Conservation (phyloP, 2,113 vertebrate genomes). For the Gadus chalcogrammus region DNA sequence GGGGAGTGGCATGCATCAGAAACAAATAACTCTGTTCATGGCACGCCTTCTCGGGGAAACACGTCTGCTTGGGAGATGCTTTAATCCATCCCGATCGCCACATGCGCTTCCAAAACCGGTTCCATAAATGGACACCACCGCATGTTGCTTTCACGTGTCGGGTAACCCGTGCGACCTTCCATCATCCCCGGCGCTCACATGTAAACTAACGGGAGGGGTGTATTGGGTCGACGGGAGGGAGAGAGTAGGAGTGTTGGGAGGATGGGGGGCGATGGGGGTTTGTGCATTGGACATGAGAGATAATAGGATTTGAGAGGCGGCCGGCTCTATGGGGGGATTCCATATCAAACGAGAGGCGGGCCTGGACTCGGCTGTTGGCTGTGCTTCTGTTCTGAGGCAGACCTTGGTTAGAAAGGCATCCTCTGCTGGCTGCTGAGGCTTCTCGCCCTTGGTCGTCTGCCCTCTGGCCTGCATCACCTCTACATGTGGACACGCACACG, state of each 20-base stretch:
- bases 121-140: constrained; percentile 55
- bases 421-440: constrained; percentile 80
- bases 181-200: constrained; percentile 52
- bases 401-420: constrained; percentile 91
- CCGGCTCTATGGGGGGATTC: background rate
- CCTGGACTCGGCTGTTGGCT: background rate
- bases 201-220: constrained; percentile 26
- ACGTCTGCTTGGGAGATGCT: constrained; percentile 51
- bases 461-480: constrained; percentile 68
- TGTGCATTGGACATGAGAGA: constrained; percentile 4
- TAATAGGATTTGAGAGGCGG: constrained; percentile 27
- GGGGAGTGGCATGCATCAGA: constrained; percentile 12
- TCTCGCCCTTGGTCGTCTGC: constrained; percentile 79
- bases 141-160: constrained; percentile 40
- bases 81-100: constrained; percentile 64
- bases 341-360: constrained; percentile 10
- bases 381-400: constrained; percentile 22
- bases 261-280: background rate
- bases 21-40: constrained; percentile 46
- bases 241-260: background rate
- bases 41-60: constrained; percentile 34
- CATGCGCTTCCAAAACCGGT: constrained; percentile 53
- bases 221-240: background rate
- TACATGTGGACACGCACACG: constrained; percentile 31
- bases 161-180: constrained; percentile 42